Base-by-base conservation (phyloP, 2,113 vertebrate species). In the Patagioenas fasciata region DNA sequence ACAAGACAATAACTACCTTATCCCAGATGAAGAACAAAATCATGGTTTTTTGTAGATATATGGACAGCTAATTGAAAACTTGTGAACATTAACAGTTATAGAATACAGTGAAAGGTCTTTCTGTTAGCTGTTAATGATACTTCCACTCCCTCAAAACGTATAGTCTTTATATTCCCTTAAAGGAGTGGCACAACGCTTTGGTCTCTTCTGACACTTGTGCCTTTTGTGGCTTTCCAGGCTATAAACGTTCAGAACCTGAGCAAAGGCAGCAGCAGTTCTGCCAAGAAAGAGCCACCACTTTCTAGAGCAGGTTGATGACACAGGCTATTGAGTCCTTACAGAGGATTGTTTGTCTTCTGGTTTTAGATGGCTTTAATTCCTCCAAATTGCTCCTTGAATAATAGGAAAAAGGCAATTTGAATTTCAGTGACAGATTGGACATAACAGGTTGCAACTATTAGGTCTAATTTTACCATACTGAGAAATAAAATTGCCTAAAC, bases 401-500 rank as follows among this genome's bases (percentile, higher is more conserved):
- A 98, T 98, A 98, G 98, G 96, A 97, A 98, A 98, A 98, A 97
- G 93, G 97, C 98, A 98, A 98, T 98, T 98, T 98, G 98, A 98
- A 98, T 98, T 98, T 98, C 98, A 97, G 98, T 98, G 98, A 98
- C 98, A 98, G 98, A 98, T 98, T 98, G 98, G 98, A 98, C 98
- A 98, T 98, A 98, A 98, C 98, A 98, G 98, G 98, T 98, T 98
- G 98, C 97, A 98, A 98, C 98, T 98, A 98, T 98, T 98, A 98
- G 98, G 98, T 98, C 98, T 98, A 98, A 98, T 98, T 98, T 98
- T 98, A 98, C 98, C 98, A 98, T 97, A 98, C 98, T 98, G 98
- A 98, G 98, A 98, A 98, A 98, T 98, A 98, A 98, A 98, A 98
- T 98, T 98, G 98, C 98, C 98, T 98, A 98, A 98, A 98, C 98